Evolutionary conservation across 2,113 vertebrate species (phyloP), one percentile per base, ranked within the genome.

Genomic region (Tachycineta bicolor): DNA sequence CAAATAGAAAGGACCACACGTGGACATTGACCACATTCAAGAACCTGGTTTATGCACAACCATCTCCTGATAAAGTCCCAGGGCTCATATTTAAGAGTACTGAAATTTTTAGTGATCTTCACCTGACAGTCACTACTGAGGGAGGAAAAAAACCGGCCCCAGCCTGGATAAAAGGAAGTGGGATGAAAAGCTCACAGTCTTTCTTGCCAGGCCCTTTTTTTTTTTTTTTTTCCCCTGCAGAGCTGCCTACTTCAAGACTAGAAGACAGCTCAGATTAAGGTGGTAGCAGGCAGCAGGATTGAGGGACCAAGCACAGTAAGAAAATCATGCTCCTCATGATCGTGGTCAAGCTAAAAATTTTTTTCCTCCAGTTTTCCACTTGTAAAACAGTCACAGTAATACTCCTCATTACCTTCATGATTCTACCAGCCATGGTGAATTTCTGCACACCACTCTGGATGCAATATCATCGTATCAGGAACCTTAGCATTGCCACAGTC

Each of bases 321-420:
- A 43, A 84, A 82, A 58, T n/a, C 28, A 14, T 1, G 0, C 12
- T 71, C 25, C 15, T 68, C 33, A 26, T 37, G 11, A 41, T 47
- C 0, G 0, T 4, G 4, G 21, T 41, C 39, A 88, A 71, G 9
- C 2, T 11, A 63, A 58, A 58, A 73, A 20, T 13, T 37, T 64
- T 69, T 87, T 59, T 31, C 29, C 8, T 68, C 29, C 33, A 55
- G 14, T 59, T 64, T 87, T 73, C 28, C 18, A 25, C 18, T 39
- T 52, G 29, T 47, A 49, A 70, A 91, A 70, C 6, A 65, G 10
- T 5, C 23, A 58, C 11, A 65, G 17, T 12, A 52, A n/a, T 31
- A 34, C 5, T 33, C 23, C 2, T 5, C 0, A 0, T 71, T 31
- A 59, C 21, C 6, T 55, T 20, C 0, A 0, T 33, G 29, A 55